These are phyloP conservation scores for Linepithema humile DNA, from an alignment of 1,140 invertebrate genomes.

Conservation along the genomic window DNA sequence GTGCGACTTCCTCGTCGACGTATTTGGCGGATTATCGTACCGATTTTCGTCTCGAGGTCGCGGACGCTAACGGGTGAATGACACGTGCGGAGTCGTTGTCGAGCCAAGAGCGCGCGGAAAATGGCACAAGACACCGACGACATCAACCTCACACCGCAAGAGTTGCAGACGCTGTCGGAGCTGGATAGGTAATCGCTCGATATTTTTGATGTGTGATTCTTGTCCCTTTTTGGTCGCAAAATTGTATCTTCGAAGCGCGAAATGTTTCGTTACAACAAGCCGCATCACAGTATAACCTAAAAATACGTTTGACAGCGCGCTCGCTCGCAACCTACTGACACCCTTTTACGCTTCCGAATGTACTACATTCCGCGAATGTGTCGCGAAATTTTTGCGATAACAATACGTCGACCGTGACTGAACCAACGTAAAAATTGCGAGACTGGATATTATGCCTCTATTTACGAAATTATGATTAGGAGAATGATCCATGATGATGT, in stretches of 20 bases:
- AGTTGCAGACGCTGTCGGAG: slow-evolving; percentile 93
- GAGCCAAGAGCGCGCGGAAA: slow-evolving; percentile 40
- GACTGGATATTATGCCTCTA: too few species aligned
- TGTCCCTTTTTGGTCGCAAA: too few species aligned
- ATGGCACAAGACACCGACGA: slow-evolving; percentile 85
- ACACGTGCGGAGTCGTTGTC: neutral
- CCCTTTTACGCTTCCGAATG: slow-evolving; percentile 51
- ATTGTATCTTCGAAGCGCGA: neutral
- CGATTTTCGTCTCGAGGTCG: neutral
- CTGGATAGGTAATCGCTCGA: slow-evolving; percentile 89
- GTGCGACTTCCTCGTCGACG: slow-evolving; percentile 22
- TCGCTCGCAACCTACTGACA: slow-evolving; percentile 76
- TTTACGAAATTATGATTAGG: too few species aligned
- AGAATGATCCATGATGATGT: neutral
- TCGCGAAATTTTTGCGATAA: neutral
- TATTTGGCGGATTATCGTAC: slow-evolving; percentile 27
- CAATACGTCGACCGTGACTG: too few species aligned
- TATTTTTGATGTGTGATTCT: neutral
- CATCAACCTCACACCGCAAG: slow-evolving; percentile 88
- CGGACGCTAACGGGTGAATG: neutral
- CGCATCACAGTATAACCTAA: slow-evolving; percentile 64
- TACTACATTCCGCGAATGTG: neutral
- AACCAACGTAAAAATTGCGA: too few species aligned
- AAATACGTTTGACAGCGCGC: slow-evolving; percentile 69
- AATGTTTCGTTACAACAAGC: neutral